phyloP scores from a whole-genome alignment of 2,888 invertebrate genomes.

The Trichacis sp. region DNA sequence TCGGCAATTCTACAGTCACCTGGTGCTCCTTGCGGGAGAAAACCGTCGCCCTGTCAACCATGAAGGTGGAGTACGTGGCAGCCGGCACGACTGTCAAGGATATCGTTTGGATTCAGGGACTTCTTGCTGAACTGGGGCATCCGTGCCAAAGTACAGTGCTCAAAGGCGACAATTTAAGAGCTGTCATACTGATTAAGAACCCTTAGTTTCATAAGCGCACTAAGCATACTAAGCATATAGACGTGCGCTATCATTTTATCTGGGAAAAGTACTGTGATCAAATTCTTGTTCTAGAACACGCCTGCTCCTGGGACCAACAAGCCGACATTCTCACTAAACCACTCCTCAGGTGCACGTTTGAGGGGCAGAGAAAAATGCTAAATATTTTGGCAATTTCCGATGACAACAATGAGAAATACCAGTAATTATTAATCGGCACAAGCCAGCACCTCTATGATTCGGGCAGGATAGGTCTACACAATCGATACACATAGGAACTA shows the following conservation, averaged over 20 bases:
- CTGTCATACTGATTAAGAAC: slow-evolving; percentile 17
- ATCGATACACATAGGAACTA: too few relatives aligned
- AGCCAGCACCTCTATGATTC: too few relatives aligned
- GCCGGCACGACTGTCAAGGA: slow-evolving; percentile 5
- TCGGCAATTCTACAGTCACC: not conserved
- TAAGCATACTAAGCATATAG: slow-evolving; percentile 26
- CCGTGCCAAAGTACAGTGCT: not conserved
- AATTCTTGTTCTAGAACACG: too few relatives aligned
- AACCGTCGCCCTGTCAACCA: slow-evolving; percentile 3
- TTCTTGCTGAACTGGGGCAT: not conserved
- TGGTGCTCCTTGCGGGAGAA: slow-evolving; percentile 9
- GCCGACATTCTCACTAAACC: too few relatives aligned
- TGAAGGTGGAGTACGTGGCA: too few relatives aligned
- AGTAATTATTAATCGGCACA: too few relatives aligned
- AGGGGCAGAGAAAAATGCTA: too few relatives aligned
- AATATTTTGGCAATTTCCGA: too few relatives aligned
- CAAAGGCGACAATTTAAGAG: slow-evolving; percentile 20
- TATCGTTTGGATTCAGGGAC: not conserved
- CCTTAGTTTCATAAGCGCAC: slow-evolving; percentile 19
- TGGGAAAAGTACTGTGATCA: slow-evolving; percentile 1
- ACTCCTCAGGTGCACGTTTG: too few relatives aligned
- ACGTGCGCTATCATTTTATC: slow-evolving; percentile 16
- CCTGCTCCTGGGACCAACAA: too few relatives aligned
- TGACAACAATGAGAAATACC: too few relatives aligned
- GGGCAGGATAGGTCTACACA: too few relatives aligned